Base-by-base conservation (phyloP, 2,888 invertebrate species). In the Caenorhabditis plicata region DNA sequence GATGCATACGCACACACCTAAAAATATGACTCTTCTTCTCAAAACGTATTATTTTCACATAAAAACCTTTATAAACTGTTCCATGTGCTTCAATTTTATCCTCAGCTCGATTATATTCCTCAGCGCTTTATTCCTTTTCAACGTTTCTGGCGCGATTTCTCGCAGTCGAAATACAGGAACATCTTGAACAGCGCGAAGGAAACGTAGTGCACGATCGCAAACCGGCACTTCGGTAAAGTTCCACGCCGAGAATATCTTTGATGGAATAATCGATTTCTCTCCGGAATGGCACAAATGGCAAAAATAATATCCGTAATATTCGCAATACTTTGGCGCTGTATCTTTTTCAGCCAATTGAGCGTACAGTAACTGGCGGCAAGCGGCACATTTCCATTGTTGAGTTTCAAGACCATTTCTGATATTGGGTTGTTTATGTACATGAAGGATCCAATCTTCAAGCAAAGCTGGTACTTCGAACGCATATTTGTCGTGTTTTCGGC, bases 281-380 rank as follows among this genome's bases (percentile, higher is more conserved):
- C 89, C 88, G 22, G 87, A 87, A 82, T 91, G 91, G 81, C 91
- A 91, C 39, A 89, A 89, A 11, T 90, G 89, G 78, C 91, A 91
- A 82, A 90, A 90, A 82, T 88, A 90, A 77, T 89, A 87, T 9
- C 90, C 90, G 58, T 90, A 83, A 82, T 91, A 91, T 74, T 89
- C 88, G 81, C 90, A 90, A 78, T 89, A 90, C 22, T 64, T 53
- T 5, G 58, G 52, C 20, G 31, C 32, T 3, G 26, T 17, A 17
- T 56, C 56, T 15, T 32, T 46, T 33, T 60, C 60, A 23, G 26
- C 46, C 7, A 53, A n/a, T 20, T 39, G 41, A 3, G 38, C 20
- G 20, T 44, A 45, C 22, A 60, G 46, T 0, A 46, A 50, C 23
- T 60, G 60, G 1, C 60, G 60, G 35, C 60, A 60, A 7, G 40